Evolutionary conservation across 2,797 vertebrate species (phyloP), one percentile per base, ranked within the genome.

Genomic region (Acrossocheilus wenchowensis): DNA sequence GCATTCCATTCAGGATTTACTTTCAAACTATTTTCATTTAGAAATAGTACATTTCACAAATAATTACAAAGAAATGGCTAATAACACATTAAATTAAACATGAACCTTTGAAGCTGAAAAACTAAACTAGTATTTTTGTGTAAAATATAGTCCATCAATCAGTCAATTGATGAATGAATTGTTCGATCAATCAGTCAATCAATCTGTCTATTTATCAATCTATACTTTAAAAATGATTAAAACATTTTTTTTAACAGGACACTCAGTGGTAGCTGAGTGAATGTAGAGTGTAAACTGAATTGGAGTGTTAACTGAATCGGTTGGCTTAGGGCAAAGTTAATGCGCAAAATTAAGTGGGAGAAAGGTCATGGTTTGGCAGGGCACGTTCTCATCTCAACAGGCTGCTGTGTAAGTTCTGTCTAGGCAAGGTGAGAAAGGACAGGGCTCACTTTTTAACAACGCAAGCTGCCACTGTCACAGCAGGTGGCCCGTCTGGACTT

Each of bases 381-480:
- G 41, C 39, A 69, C 15, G 26, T 43, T 72, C 54, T 81, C 48
- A 45, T 83, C 72, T 78, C 85, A 54, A 68, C 72, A 87, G 80
- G 21, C 79, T 60, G 57, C 52, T 57, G 80, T 77, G 64, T 72
- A 86, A 81, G 62, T 82, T 77, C 62, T 82, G 72, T 77, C 62
- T 52, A 69, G 77, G 34, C 48, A 87, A 78, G 81, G 86, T 83
- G 75, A 83, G 43, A 72, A 54, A 87, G 81, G 81, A 83, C 74
- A 72, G 30, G 26, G 39, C 66, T 87, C 39, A 87, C 80, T 72
- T 83, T 86, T 87, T 87, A 78, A 71, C 41, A 48, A 62, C 11
- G 5, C 41, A 72, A 73, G 86, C 86, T 83, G 79, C 72, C 43
- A 77, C 72, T 50, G 43, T 74, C 72, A 26, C 82, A 75, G 43